phyloP scores from a whole-genome alignment of 2,888 invertebrate species.

The Parthenolecanium corni region DNA sequence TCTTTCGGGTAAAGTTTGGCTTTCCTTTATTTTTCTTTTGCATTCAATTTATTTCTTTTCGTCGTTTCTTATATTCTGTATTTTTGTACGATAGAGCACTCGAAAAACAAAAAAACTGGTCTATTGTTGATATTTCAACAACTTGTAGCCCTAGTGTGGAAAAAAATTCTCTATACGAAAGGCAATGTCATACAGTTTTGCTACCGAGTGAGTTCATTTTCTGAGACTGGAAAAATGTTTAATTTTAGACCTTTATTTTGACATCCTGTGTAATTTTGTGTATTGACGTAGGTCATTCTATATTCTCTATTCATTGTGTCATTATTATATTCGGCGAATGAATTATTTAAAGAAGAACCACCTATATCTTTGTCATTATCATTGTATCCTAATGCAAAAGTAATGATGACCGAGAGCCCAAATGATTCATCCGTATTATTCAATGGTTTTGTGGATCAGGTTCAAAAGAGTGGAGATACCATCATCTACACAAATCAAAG shows the following conservation, averaged over 20 bases:
- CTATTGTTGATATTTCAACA: not conserved
- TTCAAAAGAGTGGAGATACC: no score
- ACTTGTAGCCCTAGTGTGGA: not conserved
- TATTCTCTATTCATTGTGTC: not conserved
- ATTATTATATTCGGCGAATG: not conserved
- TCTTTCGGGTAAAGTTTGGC: not conserved
- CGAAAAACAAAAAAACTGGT: not conserved
- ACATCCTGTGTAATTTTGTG: not conserved
- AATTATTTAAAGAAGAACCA: not conserved
- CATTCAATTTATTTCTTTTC: not conserved
- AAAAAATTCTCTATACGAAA: slow-evolving; percentile 9
- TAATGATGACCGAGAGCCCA: no score
- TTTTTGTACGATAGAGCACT: not conserved
- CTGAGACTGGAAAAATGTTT: not conserved
- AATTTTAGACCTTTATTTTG: not conserved
- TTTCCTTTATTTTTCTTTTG: not conserved
- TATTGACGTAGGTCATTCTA: not conserved
- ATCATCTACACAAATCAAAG: no score
- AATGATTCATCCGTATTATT: no score
- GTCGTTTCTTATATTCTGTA: not conserved
- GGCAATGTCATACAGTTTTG: not conserved
- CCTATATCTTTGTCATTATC: not conserved
- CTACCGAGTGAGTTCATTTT: slow-evolving; percentile 11
- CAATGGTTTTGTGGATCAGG: no score
- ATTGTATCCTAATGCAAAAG: no score